These are phyloP conservation scores for Ditylenchus dipsaci DNA, from an alignment of 1,140 invertebrate genomes.

Conservation along the genomic window DNA sequence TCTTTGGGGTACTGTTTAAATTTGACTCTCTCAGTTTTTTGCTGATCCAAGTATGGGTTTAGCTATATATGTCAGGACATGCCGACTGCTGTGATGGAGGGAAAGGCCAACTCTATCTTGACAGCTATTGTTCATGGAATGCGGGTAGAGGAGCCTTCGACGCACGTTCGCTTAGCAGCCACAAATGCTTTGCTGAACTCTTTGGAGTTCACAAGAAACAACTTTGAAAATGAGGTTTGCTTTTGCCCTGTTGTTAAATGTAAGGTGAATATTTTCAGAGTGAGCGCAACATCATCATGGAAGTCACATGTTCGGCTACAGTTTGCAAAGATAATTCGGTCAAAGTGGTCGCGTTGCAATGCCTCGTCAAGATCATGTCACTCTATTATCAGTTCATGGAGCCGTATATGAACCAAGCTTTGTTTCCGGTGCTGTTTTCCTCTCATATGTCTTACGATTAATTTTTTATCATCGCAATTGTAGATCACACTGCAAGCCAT, in stretches of 20 bases:
- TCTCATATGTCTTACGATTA: background rate
- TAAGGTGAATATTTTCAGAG: conserved; percentile 61
- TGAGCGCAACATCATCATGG: conserved; percentile 98
- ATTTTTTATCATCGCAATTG: background rate
- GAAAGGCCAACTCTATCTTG: conserved; percentile 88
- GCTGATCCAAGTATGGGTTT: too few relatives aligned
- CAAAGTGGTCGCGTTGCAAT: conserved; percentile 88
- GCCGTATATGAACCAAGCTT: conserved; percentile 90
- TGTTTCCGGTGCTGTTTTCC: conserved; percentile 79
- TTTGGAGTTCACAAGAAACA: conserved; percentile 93
- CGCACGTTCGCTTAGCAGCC: conserved; percentile 72
- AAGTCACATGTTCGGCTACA: conserved; percentile 81
- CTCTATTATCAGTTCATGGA: conserved; percentile 99
- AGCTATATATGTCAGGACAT: conserved; percentile 72
- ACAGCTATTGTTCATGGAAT: conserved; percentile 98
- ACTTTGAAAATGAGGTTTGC: conserved; percentile 84
- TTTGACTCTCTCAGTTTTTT: too few relatives aligned
- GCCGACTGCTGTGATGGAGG: conserved; percentile 67
- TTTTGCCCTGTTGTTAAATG: background rate
- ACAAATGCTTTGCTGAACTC: conserved; percentile 96
- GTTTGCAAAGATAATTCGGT: conserved; percentile 76
- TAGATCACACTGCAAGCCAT: conserved; percentile 95
- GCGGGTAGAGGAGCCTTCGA: conserved; percentile 71
- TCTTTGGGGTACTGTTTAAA: conserved; percentile 73
- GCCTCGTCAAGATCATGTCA: conserved; percentile 96